phyloP scores from a whole-genome alignment of 2,113 vertebrate genomes.

The Phrynosoma blainvillii region DNA sequence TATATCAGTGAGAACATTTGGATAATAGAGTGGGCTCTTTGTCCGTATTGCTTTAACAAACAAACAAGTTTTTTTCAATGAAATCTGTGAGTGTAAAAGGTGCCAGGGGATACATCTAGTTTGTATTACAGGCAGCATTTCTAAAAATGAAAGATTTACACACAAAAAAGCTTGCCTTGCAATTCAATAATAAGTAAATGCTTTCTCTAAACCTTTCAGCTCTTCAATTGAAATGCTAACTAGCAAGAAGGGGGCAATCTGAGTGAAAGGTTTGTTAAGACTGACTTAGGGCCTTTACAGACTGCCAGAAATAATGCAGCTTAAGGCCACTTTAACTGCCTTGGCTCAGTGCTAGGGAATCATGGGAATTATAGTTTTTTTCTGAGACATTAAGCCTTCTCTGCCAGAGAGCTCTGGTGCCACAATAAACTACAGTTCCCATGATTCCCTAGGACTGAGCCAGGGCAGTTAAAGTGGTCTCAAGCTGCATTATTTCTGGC shows the following conservation, averaged over 20 bases:
- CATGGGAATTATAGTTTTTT: too few relatives aligned
- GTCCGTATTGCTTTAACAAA: not conserved
- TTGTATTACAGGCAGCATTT: constrained; percentile 45
- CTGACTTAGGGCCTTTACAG: constrained; percentile 5
- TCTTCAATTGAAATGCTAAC: constrained; percentile 58
- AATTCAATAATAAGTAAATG: constrained; percentile 38
- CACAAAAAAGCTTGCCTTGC: constrained; percentile 18
- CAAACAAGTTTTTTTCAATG: not conserved
- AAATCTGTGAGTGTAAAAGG: constrained; percentile 52
- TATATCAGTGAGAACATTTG: not conserved
- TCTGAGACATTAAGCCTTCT: too few relatives aligned
- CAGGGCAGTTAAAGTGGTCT: too few relatives aligned
- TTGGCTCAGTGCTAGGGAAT: too few relatives aligned
- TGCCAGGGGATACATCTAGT: constrained; percentile 21
- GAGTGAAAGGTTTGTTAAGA: constrained; percentile 41
- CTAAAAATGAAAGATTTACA: constrained; percentile 47
- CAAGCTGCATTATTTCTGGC: too few relatives aligned
- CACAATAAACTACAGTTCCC: too few relatives aligned
- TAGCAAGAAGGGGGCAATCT: constrained; percentile 56
- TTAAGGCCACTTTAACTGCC: too few relatives aligned
- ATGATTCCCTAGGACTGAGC: too few relatives aligned
- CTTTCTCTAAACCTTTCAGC: constrained; percentile 33
- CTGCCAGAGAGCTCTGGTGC: too few relatives aligned
- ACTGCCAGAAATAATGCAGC: too few relatives aligned
- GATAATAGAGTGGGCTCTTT: not conserved